These are phyloP conservation scores for Volucella inflata DNA, from an alignment of 2,888 invertebrate genomes.

Conservation along the genomic window DNA sequence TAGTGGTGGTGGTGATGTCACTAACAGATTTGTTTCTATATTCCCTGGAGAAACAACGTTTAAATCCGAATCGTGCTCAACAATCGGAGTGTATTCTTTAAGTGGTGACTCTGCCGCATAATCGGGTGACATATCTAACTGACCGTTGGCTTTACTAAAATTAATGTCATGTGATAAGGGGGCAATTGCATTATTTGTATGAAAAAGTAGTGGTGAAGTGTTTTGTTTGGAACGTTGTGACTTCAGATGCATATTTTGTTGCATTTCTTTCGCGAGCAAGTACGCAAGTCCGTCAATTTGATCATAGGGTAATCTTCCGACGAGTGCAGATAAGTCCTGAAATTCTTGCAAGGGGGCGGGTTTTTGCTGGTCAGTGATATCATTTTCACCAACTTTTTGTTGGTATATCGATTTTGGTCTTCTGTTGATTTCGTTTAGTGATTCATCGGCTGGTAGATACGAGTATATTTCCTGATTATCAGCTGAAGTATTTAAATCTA, in stretches of 20 bases:
- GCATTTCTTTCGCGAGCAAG: conserved; percentile 83
- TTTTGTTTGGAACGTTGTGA: conserved; percentile 80
- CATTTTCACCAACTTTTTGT: not conserved
- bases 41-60: not conserved
- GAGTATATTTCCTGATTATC: not conserved
- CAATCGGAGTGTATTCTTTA: conserved; percentile 1
- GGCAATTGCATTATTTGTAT: conserved; percentile 72
- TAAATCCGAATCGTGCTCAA: not conserved
- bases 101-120: not conserved
- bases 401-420: not conserved
- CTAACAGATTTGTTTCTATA: not conserved
- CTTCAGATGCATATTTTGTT: conserved; percentile 77
- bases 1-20: conserved; percentile 1
- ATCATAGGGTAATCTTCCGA: conserved; percentile 84
- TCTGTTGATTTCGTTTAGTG: conserved; percentile 74
- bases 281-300: conserved; percentile 85
- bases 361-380: conserved; percentile 77
- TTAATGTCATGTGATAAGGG: not conserved
- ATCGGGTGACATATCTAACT: not conserved
- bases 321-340: conserved; percentile 83
- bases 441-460: conserved; percentile 2
- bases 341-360: conserved; percentile 79
- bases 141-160: too few relatives aligned
- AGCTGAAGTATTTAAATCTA: conserved; percentile 11
- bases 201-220: conserved; percentile 82